Evolutionary conservation across 1,140 invertebrate genomes (phyloP).

Genomic region (Lordiphosa clarofinis): DNA sequence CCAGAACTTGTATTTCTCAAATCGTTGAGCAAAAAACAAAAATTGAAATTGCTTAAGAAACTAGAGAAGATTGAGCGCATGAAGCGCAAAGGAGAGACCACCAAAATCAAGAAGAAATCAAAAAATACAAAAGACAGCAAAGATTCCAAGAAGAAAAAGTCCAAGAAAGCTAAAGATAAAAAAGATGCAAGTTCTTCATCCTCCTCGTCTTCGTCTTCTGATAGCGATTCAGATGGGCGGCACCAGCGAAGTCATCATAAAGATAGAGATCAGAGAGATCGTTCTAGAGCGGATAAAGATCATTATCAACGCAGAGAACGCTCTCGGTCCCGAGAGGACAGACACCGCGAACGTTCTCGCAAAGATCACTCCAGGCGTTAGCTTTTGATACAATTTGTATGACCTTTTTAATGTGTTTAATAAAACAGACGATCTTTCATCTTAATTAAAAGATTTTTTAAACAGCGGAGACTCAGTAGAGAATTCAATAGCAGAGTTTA

Average conservation of each 20-base stretch:
- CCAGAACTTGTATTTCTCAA: conserved; percentile 85
- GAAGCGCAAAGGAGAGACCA: conserved; percentile 74
- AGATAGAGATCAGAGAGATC: conserved; percentile 24
- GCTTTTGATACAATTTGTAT: background rate
- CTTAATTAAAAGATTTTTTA: too few species aligned
- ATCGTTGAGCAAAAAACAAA: conserved; percentile 91
- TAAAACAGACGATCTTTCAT: background rate
- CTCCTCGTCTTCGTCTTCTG: conserved; percentile 40
- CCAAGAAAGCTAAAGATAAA: conserved; percentile 20
- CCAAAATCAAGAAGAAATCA: conserved; percentile 49
- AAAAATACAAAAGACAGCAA: conserved; percentile 51
- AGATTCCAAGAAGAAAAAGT: conserved; percentile 36
- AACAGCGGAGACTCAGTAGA: too few species aligned
- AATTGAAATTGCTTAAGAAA: conserved; percentile 93
- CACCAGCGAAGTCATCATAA: conserved; percentile 11
- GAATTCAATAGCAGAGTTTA: too few species aligned
- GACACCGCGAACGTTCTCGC: conserved; percentile 34
- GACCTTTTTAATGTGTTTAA: background rate
- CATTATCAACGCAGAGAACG: conserved; percentile 16
- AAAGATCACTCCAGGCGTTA: conserved; percentile 38
- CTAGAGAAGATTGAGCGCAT: conserved; percentile 88
- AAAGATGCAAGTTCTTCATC: conserved; percentile 19
- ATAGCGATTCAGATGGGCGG: conserved; percentile 28
- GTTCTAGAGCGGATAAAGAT: conserved; percentile 20
- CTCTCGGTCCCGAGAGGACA: conserved; percentile 30